Evolutionary conservation across 2,888 invertebrate genomes (phyloP).

Genomic region (Steinernema hermaphroditum): DNA sequence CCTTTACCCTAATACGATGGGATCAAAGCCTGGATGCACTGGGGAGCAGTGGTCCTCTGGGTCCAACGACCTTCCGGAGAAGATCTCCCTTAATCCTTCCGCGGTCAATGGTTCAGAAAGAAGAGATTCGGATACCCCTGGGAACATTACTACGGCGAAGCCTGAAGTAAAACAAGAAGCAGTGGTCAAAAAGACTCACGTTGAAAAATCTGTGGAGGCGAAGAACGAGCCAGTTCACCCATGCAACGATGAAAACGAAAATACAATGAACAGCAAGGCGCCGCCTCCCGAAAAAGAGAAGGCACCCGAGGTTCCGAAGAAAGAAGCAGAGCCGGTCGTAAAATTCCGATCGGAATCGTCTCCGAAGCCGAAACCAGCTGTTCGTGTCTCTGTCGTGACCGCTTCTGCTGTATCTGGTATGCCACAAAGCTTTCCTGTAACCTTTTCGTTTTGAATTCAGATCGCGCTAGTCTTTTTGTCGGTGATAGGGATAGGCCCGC

Average conservation of each 20-base stretch:
- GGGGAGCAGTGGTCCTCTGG: conserved; percentile 83
- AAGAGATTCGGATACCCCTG: too few relatives aligned
- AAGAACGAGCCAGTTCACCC: too few relatives aligned
- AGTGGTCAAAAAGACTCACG: too few relatives aligned
- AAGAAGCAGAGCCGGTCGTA: conserved; percentile 10
- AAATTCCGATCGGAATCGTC: conserved; percentile 1
- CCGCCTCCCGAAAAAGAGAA: background rate
- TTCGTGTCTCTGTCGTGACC: background rate
- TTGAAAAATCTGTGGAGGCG: too few relatives aligned
- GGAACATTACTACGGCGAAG: too few relatives aligned
- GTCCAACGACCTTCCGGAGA: conserved; percentile 72
- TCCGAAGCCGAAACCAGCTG: background rate
- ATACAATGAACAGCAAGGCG: background rate
- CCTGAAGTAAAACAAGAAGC: too few relatives aligned
- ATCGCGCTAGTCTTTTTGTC: conserved; percentile 6
- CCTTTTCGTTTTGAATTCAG: too few relatives aligned
- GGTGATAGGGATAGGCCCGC: background rate
- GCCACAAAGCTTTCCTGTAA: background rate
- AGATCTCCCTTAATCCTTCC: conserved; percentile 10
- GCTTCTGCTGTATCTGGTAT: background rate
- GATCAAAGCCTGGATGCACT: conserved; percentile 78
- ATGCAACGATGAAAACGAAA: conserved; percentile 5
- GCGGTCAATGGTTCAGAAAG: too few relatives aligned
- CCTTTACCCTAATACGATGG: conserved; percentile 86
- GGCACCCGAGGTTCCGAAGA: too few relatives aligned